A percentile compares a stretch with the other conserved stretches of the same genome.
Conservation (phyloP, 2,888 invertebrate species). For the Bembecia ichneumoniformis region DNA sequence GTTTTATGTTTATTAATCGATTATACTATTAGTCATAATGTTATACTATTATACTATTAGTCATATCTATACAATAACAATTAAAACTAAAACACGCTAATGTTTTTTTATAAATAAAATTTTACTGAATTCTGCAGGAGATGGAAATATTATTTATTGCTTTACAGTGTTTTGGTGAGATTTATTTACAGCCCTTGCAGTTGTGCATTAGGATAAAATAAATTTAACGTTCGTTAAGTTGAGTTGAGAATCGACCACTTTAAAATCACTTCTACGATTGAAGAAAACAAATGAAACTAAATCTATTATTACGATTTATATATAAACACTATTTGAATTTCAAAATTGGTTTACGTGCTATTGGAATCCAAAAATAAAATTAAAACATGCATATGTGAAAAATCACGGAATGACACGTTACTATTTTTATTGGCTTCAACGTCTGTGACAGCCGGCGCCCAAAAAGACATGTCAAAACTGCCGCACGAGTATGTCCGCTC, state of each 20-base stretch:
- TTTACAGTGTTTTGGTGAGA: slow-evolving; percentile 34
- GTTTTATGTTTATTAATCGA: too few relatives aligned
- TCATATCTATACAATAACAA: too few relatives aligned
- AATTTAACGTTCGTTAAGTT: slow-evolving; percentile 41
- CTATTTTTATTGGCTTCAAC: slow-evolving; percentile 37
- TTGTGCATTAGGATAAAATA: slow-evolving; percentile 58
- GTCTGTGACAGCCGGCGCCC: slow-evolving; percentile 41
- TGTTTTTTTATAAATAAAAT: too few relatives aligned
- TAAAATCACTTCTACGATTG: slow-evolving; percentile 12
- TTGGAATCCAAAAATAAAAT: not conserved
- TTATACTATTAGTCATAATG: too few relatives aligned
- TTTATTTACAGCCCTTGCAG: slow-evolving; percentile 58
- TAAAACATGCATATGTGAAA: slow-evolving; percentile 14
- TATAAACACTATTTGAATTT: not conserved
- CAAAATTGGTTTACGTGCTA: not conserved
- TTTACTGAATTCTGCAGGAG: slow-evolving; percentile 29
- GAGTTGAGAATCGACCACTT: slow-evolving; percentile 30
- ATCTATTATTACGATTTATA: not conserved
- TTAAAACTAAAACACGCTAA: too few relatives aligned
- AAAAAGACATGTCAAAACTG: slow-evolving; percentile 14
- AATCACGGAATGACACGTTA: slow-evolving; percentile 41
- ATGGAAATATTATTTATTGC: slow-evolving; percentile 25
- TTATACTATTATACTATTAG: too few relatives aligned
- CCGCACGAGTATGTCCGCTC: not conserved
- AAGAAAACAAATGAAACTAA: not conserved